Base-by-base conservation (phyloP, 2,888 invertebrate species). In the Lasioglossum morio region DNA sequence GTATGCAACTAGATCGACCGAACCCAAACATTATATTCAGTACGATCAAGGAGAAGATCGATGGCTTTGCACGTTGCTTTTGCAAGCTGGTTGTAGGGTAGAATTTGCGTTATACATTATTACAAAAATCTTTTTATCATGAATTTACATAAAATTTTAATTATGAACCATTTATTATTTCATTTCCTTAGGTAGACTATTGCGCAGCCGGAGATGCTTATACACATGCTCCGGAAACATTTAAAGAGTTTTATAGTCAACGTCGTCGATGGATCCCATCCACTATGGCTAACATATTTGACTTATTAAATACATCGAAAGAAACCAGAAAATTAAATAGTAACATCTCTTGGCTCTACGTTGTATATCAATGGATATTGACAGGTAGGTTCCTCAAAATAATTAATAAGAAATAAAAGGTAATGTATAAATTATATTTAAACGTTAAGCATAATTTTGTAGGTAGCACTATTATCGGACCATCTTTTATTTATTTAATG, bases 31-130 rank as follows among this genome's bases (percentile, higher is more conserved):
- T 95, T 98, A 97, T 92, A 98, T 98, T 34, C 98, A 99, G 94
- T 98, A 98, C 93, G 98, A 98, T 96, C 98, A 98, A 96, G 98
- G 99, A n/a, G 99, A 99, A 95, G 99, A 99, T 95, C 97, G 99
- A 88, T 99, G 99, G 99, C 95, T 99, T 12, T 99, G 99, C 94
- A 99, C 99, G 0, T 95, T 99, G 77, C 96, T 99, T 0, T 96
- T 99, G 0, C 99, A 99, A 95, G 97, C 98, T 90, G 99, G 99
- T 0, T 98, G 98, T 93, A 96, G 98, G 37, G 97, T 94, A 85
- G 88, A 91, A 69, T 23, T 23, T 69, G 10, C 23, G 1, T 37
- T 66, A 66, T 37, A 30, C 5, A 63, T 8, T 63, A 23, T 10
- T 66, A 19, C 23, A 19, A 37, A 37, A 66, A 37, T 19, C 10